Conservation (phyloP, 2,113 vertebrate genomes). For the Peucedramus taeniatus region DNA sequence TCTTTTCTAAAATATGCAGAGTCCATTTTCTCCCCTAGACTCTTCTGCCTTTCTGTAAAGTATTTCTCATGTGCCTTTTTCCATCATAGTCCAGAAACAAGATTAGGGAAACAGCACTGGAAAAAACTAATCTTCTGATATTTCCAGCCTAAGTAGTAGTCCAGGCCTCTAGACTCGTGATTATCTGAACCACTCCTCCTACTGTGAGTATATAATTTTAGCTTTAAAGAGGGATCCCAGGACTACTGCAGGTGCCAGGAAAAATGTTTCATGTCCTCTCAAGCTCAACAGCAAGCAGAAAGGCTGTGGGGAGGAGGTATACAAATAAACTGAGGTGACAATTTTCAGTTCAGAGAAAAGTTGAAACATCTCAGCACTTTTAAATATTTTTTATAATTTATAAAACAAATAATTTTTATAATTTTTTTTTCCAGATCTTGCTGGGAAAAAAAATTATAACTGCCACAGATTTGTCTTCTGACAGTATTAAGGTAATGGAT, state of each 20-base stretch:
- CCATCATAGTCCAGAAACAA: background rate
- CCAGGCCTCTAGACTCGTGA: background rate
- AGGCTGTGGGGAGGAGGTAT: background rate
- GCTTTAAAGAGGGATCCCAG: background rate
- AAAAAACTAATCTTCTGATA: background rate
- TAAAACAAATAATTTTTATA: too few relatives aligned
- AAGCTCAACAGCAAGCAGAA: background rate
- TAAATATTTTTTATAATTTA: too few relatives aligned
- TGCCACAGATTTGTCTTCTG: background rate
- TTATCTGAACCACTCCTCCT: background rate
- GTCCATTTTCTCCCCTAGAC: background rate
- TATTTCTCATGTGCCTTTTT: background rate
- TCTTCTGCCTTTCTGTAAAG: background rate
- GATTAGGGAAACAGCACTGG: background rate
- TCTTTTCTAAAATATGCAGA: background rate
- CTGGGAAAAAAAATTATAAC: background rate
- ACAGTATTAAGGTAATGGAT: background rate
- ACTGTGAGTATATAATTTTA: background rate
- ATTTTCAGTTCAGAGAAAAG: background rate
- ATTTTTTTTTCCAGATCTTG: too few relatives aligned
- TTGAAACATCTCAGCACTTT: background rate
- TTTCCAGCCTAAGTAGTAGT: background rate
- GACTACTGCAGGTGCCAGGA: background rate
- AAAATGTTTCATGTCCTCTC: background rate
- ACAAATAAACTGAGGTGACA: background rate